Evolutionary conservation across 1,140 invertebrate genomes (phyloP), one percentile per base, ranked within the genome.

Genomic region (Drosophila pectinifera): DNA sequence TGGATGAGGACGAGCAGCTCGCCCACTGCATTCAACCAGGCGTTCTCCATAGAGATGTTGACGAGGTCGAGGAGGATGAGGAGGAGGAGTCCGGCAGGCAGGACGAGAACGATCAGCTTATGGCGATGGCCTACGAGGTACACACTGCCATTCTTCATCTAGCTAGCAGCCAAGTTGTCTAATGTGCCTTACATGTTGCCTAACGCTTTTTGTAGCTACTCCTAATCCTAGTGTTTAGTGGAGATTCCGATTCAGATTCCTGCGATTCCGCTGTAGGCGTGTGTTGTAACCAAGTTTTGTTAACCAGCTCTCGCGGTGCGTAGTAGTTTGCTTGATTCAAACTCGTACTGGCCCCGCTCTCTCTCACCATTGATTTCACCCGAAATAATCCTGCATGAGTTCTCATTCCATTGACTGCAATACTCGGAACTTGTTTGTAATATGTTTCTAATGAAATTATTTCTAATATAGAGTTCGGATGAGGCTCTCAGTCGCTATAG

Each of bases 401-500:
- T 65, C 28, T 34, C 59, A 65, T 51, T 41, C 13, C 58, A 63
- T 49, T 41, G n/a, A 10, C 8, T 31, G 13, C 26, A 18, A 16
- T 13, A 26, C 13, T n/a, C 3, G 0, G 10, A 13, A n/a, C 7
- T 22, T 7, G 0, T 16, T 54, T 51, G 1, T 3, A 34, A 34
- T 5, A 36, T 14, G 13, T 20, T 64, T 41, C 48, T 74, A 73
- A 74, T 48, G 28, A 10, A 28, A 8, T 22, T 46, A 3, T 42
- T 13, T 22, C 13, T 48, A 6, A 31, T 46, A 3, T 57, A 92
- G 91, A 91, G 91, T 45, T 91, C 90, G 16, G 90, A 91, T 39
- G 91, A 92, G 62, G 80, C 89, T 38, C 69, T 92, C 13, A 91
- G 82, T 39, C 93, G 96, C 67, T 98, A 96, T 92, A 95, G 94